Percentiles rank a stretch among this genome's conserved stretches.
phyloP scores from a whole-genome alignment of 2,888 invertebrate species.

The Pristionchus arcanus region DNA sequence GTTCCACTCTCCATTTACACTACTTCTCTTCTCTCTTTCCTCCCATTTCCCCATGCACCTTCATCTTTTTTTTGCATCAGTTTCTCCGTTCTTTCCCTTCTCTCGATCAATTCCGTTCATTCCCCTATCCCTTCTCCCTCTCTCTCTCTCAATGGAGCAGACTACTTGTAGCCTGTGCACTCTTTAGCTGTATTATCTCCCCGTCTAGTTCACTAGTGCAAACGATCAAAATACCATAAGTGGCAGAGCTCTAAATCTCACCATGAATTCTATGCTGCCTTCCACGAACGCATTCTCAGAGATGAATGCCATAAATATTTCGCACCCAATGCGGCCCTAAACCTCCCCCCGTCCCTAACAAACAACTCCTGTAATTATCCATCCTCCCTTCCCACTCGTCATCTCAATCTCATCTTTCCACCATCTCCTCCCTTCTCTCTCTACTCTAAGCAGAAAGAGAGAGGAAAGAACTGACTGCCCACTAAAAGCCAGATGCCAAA shows the following conservation, averaged over 20 bases:
- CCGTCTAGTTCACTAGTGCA: background rate
- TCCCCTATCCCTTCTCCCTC: background rate
- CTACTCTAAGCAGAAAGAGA: background rate
- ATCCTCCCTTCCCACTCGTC: slow-evolving; percentile 13
- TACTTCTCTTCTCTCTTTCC: background rate
- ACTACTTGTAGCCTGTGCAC: slow-evolving; percentile 8
- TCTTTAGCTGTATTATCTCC: background rate
- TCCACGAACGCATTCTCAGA: background rate
- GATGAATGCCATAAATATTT: background rate
- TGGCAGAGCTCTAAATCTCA: background rate
- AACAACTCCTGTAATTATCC: slow-evolving; percentile 37
- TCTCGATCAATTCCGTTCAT: slow-evolving; percentile 37
- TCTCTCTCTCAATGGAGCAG: background rate
- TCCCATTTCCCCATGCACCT: background rate
- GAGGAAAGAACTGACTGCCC: background rate
- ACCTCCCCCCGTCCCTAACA: background rate
- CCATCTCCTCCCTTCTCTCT: background rate
- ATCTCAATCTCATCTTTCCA: slow-evolving; percentile 37
- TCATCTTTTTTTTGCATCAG: background rate
- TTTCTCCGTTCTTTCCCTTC: background rate
- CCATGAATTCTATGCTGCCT: background rate
- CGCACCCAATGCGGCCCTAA: background rate
- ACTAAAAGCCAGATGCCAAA: slow-evolving; percentile 50
- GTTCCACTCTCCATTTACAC: background rate
- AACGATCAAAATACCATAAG: background rate